These are phyloP conservation scores for Itoplectis maculator DNA, from an alignment of 2,888 invertebrate genomes.

Conservation along the genomic window DNA sequence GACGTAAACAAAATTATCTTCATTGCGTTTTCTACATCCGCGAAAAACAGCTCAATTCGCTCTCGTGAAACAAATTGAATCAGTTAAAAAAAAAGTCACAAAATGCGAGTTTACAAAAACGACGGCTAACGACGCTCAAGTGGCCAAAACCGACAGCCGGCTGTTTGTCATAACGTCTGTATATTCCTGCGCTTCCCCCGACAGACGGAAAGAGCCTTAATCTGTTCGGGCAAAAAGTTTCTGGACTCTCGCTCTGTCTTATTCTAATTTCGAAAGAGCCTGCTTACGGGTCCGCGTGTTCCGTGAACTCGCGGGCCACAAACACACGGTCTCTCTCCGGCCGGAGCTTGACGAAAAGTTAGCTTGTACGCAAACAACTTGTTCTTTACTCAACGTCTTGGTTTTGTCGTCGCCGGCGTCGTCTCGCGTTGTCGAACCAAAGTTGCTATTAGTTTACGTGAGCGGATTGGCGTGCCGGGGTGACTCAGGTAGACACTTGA, in stretches of 20 bases:
- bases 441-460: constrained; percentile 54
- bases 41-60: no score
- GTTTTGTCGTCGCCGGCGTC: neutral
- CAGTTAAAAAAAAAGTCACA: neutral
- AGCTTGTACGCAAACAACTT: constrained; percentile 30
- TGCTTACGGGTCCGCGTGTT: no score
- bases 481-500: constrained; percentile 61
- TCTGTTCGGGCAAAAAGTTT: neutral
- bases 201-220: neutral
- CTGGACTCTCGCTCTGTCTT: neutral
- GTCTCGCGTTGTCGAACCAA: constrained; percentile 20
- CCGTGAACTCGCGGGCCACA: neutral
- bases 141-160: neutral
- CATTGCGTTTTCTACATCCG: no score
- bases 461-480: constrained; percentile 45
- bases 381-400: constrained; percentile 13
- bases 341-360: constrained; percentile 4
- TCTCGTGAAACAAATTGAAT: no score
- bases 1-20: no score
- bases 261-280: constrained; percentile 20
- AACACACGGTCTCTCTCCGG: neutral
- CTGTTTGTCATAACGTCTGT: neutral
- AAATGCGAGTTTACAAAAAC: neutral
- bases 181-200: neutral
- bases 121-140: neutral